Conservation (phyloP, 2,113 vertebrate species). For the Columba livia region DNA sequence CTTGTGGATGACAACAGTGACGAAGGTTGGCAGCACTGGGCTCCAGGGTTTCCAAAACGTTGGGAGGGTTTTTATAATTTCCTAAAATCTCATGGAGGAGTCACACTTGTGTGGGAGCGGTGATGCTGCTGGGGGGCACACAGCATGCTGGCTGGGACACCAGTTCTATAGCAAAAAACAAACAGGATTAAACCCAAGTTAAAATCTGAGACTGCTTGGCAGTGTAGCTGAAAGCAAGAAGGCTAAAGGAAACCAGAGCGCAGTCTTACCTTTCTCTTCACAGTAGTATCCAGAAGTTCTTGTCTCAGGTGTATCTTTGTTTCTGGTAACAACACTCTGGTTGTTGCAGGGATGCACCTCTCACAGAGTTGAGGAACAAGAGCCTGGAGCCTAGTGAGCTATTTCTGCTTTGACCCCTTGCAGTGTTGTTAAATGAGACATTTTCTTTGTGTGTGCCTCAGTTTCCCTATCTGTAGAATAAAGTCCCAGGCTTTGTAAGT, state of each 20-base stretch:
- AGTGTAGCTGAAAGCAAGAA: neutral
- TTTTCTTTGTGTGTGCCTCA: neutral
- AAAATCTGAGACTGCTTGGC: neutral
- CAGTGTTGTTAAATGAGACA: neutral
- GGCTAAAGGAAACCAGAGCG: neutral
- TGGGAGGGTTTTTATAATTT: neutral
- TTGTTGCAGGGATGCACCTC: neutral
- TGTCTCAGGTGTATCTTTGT: neutral
- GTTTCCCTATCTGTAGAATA: neutral
- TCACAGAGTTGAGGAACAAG: neutral
- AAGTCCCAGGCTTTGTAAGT: neutral
- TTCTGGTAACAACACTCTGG: neutral
- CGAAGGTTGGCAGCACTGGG: constrained; percentile 77
- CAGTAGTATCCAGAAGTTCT: neutral
- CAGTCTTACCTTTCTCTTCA: neutral
- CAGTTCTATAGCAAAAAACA: neutral
- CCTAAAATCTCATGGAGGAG: neutral
- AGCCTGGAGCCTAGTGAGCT: neutral
- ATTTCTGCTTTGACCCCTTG: neutral
- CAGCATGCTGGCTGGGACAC: neutral
- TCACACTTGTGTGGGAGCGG: fast-evolving
- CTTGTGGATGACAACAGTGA: constrained; percentile 97
- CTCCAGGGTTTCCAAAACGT: neutral
- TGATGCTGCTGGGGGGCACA: fast-evolving
- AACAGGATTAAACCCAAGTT: neutral